Evolutionary conservation across 2,113 vertebrate species (phyloP).

Genomic region (Saiga tatarica): DNA sequence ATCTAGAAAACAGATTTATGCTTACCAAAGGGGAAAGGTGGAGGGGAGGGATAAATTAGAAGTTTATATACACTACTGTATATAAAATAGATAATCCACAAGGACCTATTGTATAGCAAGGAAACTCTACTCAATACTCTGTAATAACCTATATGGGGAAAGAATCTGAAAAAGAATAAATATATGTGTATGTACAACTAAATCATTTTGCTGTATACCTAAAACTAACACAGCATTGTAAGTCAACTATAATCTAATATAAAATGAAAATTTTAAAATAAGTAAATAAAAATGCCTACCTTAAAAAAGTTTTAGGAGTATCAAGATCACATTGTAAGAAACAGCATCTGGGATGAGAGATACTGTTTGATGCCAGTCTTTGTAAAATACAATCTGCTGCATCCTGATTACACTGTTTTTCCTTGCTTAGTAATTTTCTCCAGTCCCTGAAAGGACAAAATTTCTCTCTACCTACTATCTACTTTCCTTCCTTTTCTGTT

Average conservation of each 20-base stretch:
- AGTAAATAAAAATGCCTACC: neutral
- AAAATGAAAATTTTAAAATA: neutral
- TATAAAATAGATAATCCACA: neutral
- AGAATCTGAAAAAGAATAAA: neutral
- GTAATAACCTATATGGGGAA: neutral
- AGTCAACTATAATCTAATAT: neutral
- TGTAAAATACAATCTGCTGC: neutral
- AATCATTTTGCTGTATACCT: neutral
- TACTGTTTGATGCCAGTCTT: neutral
- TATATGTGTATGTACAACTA: neutral
- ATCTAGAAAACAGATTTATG: neutral
- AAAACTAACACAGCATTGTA: neutral
- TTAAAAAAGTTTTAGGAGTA: neutral
- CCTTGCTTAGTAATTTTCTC: neutral
- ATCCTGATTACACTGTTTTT: neutral
- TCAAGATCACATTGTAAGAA: neutral
- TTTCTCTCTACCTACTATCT: neutral
- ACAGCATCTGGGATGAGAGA: neutral
- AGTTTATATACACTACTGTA: neutral
- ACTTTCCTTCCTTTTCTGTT: neutral
- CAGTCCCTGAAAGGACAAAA: neutral
- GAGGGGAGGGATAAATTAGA: neutral
- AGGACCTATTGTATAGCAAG: neutral
- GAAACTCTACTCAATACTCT: neutral
- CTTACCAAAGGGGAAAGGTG: neutral